These are phyloP conservation scores for Liodrosophila aerea DNA, from an alignment of 2,888 invertebrate genomes.

Conservation along the genomic window DNA sequence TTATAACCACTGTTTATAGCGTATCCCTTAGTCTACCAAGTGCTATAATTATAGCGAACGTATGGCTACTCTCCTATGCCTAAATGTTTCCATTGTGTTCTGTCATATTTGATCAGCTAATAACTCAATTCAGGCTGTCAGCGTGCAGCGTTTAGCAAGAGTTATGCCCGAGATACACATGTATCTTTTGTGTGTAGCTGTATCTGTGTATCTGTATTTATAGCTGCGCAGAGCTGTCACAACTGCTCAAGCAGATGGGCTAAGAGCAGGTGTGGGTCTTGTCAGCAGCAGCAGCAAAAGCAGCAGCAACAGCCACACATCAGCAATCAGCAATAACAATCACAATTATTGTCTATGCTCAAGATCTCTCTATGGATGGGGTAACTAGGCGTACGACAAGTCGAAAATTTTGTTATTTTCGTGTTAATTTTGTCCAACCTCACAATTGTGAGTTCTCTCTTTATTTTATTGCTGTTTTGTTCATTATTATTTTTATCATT, in stretches of 20 bases:
- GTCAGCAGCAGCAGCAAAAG: too few relatives aligned
- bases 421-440: conserved; percentile 12
- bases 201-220: conserved; percentile 44
- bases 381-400: conserved; percentile 20
- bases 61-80: conserved; percentile 3
- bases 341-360: conserved; percentile 40
- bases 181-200: conserved; percentile 18
- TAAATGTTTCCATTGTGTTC: conserved; percentile 39
- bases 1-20: neutral
- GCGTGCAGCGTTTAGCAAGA: conserved; percentile 48
- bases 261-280: conserved; percentile 18
- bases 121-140: conserved; percentile 56
- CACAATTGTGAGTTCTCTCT: conserved; percentile 16
- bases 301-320: neutral
- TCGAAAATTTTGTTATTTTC: conserved; percentile 24
- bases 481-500: conserved; percentile 2
- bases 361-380: conserved; percentile 3
- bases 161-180: conserved; percentile 41
- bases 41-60: too few relatives aligned
- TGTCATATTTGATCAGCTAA: conserved; percentile 58
- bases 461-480: neutral
- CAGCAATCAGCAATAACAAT: conserved; percentile 38
- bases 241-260: conserved; percentile 18
- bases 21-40: conserved; percentile 17
- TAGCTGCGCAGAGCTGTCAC: conserved; percentile 49